Conservation (phyloP, 2,113 vertebrate species). For the Oceanites oceanicus region DNA sequence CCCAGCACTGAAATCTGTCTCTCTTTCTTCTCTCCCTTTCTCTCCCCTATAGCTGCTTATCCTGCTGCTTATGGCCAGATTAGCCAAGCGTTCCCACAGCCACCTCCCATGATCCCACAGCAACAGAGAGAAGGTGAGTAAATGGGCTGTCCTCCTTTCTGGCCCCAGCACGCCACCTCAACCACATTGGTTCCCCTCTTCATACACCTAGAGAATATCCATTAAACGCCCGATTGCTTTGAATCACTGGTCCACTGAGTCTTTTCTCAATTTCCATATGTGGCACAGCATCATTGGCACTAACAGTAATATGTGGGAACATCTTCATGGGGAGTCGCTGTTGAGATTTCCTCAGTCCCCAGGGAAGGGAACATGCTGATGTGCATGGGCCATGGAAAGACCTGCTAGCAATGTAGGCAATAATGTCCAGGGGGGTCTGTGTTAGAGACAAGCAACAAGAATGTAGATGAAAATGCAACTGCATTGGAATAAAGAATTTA, state of each 20-base stretch:
- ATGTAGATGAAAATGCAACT: not conserved
- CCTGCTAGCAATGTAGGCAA: not conserved
- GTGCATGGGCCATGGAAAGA: not conserved
- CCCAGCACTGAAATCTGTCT: conserved; percentile 56
- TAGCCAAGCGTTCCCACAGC: conserved; percentile 98
- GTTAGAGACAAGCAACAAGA: not conserved
- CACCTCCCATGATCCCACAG: conserved; percentile 96
- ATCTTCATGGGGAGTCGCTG: not conserved
- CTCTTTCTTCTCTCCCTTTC: conserved; percentile 42
- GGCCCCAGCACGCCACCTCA: not conserved
- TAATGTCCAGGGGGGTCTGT: not conserved
- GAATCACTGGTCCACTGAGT: not conserved
- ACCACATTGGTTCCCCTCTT: not conserved
- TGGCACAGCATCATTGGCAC: not conserved
- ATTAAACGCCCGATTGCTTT: not conserved
- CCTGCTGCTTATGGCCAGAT: conserved; percentile 99
- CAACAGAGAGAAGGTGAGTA: conserved; percentile 98
- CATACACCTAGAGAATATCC: not conserved
- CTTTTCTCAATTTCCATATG: not conserved
- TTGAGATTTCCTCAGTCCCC: not conserved
- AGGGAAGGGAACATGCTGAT: not conserved
- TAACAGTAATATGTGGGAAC: not conserved
- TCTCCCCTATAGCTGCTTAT: conserved; percentile 87
- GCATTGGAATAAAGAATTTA: not conserved
- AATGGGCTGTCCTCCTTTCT: not conserved